Percentiles rank a stretch among this genome's conserved stretches.
phyloP scores from a whole-genome alignment of 92 coral and sea anemone genomes.

The Umimayanthus chanpuru region DNA sequence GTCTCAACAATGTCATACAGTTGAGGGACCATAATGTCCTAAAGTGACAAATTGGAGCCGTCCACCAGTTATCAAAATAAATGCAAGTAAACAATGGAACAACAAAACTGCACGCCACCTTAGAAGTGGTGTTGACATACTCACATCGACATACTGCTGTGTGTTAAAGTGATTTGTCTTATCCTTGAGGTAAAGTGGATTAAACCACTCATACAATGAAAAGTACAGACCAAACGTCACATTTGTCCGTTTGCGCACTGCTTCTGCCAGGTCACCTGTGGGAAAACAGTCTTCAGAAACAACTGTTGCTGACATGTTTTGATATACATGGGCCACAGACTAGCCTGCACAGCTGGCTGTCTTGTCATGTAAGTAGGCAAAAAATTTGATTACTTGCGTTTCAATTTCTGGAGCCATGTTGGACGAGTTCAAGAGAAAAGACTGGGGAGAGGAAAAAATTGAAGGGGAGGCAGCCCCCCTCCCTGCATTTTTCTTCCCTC shows the following conservation, averaged over 20 bases:
- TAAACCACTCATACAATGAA: conserved; percentile 36
- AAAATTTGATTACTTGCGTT: too few species aligned
- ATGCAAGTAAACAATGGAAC: too few species aligned
- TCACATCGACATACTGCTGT: conserved; percentile 39
- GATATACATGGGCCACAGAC: too few species aligned
- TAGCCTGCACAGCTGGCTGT: too few species aligned
- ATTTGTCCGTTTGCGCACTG: conserved; percentile 29
- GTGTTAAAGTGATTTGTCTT: conserved; percentile 10
- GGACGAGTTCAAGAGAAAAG: too few species aligned
- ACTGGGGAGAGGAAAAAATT: too few species aligned
- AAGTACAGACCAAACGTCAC: conserved; percentile 42
- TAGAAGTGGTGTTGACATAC: background rate
- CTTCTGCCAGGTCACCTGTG: conserved; percentile 32
- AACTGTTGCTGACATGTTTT: too few species aligned
- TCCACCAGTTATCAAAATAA: too few species aligned
- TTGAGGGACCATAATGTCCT: conserved; percentile 65
- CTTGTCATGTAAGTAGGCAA: too few species aligned
- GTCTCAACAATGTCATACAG: conserved; percentile 65
- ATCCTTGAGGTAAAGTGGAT: conserved; percentile 39
- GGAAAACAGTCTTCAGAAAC: background rate
- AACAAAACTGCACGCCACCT: background rate
- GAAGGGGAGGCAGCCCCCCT: too few species aligned
- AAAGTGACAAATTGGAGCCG: background rate
- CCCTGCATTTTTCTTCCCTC: too few species aligned
- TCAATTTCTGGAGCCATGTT: too few species aligned